Conservation (phyloP, 2,113 vertebrate species). For the Corythaixoides concolor region DNA sequence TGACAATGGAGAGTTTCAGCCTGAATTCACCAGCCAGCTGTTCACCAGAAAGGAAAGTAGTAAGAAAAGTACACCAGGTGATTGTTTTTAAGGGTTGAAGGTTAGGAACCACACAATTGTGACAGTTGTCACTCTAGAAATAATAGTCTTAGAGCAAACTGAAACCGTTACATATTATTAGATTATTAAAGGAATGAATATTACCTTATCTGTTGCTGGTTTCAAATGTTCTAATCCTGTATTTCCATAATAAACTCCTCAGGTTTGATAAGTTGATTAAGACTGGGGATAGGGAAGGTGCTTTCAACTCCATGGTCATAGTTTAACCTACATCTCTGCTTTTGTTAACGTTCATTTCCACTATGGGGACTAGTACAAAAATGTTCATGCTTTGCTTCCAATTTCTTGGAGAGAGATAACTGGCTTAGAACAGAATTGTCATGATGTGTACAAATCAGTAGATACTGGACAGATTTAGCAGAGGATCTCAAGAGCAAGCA, state of each 20-base stretch:
- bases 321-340: neutral
- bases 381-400: neutral
- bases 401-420: neutral
- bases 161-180: neutral
- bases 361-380: neutral
- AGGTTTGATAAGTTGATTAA: neutral
- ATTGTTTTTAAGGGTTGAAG: neutral
- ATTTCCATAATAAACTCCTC: neutral
- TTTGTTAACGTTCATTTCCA: neutral
- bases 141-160: neutral
- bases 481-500: neutral
- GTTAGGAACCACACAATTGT: neutral
- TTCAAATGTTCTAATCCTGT: neutral
- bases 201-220: neutral
- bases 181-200: neutral
- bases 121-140: neutral
- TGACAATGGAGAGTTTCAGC: neutral
- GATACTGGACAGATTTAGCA: neutral
- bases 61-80: neutral
- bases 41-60: neutral
- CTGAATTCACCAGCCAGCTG: neutral
- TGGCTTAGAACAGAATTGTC: neutral
- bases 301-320: neutral
- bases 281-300: neutral
- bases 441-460: neutral